Evolutionary conservation across 2,113 vertebrate species (phyloP), one percentile per base, ranked within the genome.

Genomic region (Cinclus cinclus): DNA sequence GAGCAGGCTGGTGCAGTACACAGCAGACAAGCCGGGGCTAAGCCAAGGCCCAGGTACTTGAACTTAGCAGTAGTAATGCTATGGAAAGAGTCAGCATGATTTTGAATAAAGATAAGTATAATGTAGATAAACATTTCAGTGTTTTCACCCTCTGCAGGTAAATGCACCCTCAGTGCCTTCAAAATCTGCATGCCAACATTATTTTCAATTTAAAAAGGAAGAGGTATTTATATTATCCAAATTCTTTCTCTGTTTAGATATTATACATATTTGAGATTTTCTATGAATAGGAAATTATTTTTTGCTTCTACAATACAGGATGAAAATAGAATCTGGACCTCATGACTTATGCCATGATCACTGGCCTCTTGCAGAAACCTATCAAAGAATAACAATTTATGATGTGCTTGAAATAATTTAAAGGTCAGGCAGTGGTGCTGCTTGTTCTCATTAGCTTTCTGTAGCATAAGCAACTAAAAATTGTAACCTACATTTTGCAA

Each of bases 391-490:
- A 83, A 44, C 6, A 60, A 47, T 49, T 85, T 47, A 28, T 82
- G 5, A 23, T 71, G 31, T 70, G 9, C 33, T 87, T 47, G 15
- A 81, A 75, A 83, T 23, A 1, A 59, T 84, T 46, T 60, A 68
- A 82, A 92, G 60, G 83, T 58, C 46, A 65, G 39, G 39, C 27
- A 31, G 42, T 55, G 77, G 24, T 77, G 10, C 44, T 91, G 15
- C 42, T 82, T 73, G 27, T 81, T 92, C 39, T 93, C 60, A 67
- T 50, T 91, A 56, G 49, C 21, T 56, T 85, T 96, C 92, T 96
- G 68, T 77, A 86, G 63, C 14, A 73, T 49, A 89, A 85, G 28
- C 6, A 91, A 70, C 37, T 78, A 8, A 41, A 67, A 79, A 56
- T 24, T 35, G 10, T 71, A 87, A 64, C 35, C 10, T 78, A 64